Conservation (phyloP, 2,113 vertebrate genomes). For the Piliocolobus tephrosceles region DNA sequence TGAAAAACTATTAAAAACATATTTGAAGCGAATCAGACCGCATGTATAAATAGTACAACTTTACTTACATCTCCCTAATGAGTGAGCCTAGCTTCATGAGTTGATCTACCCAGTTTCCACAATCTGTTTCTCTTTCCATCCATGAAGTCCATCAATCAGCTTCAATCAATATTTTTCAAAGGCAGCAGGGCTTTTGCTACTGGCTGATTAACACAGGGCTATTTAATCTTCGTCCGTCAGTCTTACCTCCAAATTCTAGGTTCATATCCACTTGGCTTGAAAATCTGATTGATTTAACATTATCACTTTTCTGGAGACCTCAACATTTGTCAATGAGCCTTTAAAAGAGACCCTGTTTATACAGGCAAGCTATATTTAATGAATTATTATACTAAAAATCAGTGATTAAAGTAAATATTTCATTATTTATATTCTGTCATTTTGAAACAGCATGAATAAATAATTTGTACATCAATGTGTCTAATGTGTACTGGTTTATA, state of each 20-base stretch:
- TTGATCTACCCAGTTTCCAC: conserved; percentile 4
- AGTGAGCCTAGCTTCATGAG: conserved; percentile 13
- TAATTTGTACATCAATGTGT: neutral
- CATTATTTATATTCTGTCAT: neutral
- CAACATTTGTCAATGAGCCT: neutral
- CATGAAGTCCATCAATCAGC: conserved; percentile 61
- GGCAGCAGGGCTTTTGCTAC: neutral
- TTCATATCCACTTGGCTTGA: neutral
- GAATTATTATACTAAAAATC: neutral
- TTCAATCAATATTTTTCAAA: conserved; percentile 71
- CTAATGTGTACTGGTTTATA: neutral
- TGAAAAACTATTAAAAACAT: conserved; percentile 11
- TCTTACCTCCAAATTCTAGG: neutral
- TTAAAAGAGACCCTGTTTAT: neutral
- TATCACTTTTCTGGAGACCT: neutral
- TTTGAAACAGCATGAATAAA: neutral
- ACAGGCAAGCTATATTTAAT: neutral
- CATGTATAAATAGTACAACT: neutral
- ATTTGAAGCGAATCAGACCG: neutral
- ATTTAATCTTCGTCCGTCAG: neutral
- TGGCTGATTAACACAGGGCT: conserved; percentile 32
- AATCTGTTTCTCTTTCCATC: conserved; percentile 58
- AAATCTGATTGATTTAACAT: conserved; percentile 18
- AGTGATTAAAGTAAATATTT: neutral
- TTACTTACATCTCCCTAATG: conserved; percentile 37